phyloP scores from a whole-genome alignment of 2,797 vertebrate genomes.

The Bufotes viridis region DNA sequence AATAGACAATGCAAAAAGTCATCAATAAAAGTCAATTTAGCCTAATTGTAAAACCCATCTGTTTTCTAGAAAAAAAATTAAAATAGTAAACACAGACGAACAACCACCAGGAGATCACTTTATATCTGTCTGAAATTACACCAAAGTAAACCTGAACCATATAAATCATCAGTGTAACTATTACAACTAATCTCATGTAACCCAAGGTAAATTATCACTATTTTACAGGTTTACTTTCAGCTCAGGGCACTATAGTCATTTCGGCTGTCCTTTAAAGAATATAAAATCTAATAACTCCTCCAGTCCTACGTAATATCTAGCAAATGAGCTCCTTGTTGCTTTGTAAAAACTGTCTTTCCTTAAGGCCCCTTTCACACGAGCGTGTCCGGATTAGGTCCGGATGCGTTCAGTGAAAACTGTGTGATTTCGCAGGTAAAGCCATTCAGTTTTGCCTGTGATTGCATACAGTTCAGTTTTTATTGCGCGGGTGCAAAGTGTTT shows the following conservation, averaged over 20 bases:
- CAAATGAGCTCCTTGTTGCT: not conserved
- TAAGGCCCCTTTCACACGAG: too few species aligned
- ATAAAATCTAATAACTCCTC: not conserved
- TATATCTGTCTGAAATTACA: not conserved
- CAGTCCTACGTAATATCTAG: not conserved
- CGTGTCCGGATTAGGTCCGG: too few species aligned
- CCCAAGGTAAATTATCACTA: not conserved
- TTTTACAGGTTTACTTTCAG: not conserved
- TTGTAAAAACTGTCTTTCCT: not conserved
- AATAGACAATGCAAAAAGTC: too few species aligned
- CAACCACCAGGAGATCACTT: not conserved
- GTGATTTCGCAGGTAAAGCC: too few species aligned
- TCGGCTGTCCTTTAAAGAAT: not conserved
- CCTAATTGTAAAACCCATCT: not conserved
- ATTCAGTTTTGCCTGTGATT: too few species aligned
- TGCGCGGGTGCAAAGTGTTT: too few species aligned
- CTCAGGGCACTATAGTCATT: not conserved
- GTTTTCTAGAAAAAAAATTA: not conserved
- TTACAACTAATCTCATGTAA: not conserved
- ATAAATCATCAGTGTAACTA: not conserved
- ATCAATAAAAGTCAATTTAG: not conserved
- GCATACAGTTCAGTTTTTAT: too few species aligned
- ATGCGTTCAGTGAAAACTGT: too few species aligned
- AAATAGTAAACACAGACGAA: not conserved
- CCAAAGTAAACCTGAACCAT: not conserved